phyloP scores from a whole-genome alignment of 1,140 invertebrate genomes.

The Neelides sp. region DNA sequence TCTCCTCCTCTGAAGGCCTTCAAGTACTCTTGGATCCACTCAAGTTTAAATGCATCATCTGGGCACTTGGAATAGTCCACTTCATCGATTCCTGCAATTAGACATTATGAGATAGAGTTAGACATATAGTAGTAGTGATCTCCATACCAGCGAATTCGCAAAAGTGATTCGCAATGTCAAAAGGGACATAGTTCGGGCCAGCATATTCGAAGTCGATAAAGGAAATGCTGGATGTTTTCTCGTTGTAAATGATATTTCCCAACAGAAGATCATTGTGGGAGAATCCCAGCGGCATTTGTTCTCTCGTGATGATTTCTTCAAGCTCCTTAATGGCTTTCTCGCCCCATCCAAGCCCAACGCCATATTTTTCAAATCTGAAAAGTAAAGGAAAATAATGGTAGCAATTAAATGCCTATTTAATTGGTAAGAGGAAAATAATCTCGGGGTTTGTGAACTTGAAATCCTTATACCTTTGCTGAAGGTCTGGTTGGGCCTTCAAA shows the following conservation, averaged over 20 bases:
- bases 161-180: conserved; percentile 97
- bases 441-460: conserved; percentile 4
- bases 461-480: conserved; percentile 3
- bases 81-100: conserved; percentile 49
- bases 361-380: conserved; percentile 43
- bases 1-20: conserved; percentile 47
- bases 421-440: not conserved
- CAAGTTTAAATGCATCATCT: conserved; percentile 57
- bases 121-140: not conserved
- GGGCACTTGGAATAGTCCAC: conserved; percentile 70
- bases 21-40: conserved; percentile 70
- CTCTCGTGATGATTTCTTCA: conserved; percentile 44
- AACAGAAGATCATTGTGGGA: conserved; percentile 94
- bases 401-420: conserved; percentile 1
- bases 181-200: conserved; percentile 84
- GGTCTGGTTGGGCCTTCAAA: conserved; percentile 3
- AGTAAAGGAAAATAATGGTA: not conserved
- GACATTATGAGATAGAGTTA: conserved; percentile 4
- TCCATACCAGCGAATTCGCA: conserved; percentile 86
- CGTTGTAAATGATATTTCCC: conserved; percentile 79
- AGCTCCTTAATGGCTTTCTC: conserved; percentile 53
- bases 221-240: conserved; percentile 52
- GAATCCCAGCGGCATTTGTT: conserved; percentile 76
- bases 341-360: conserved; percentile 27
- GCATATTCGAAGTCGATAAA: conserved; percentile 99